A percentile compares a stretch with the other conserved stretches of the same genome.
phyloP scores from a whole-genome alignment of 2,888 invertebrate species.

The Polylopha cassiicola region DNA sequence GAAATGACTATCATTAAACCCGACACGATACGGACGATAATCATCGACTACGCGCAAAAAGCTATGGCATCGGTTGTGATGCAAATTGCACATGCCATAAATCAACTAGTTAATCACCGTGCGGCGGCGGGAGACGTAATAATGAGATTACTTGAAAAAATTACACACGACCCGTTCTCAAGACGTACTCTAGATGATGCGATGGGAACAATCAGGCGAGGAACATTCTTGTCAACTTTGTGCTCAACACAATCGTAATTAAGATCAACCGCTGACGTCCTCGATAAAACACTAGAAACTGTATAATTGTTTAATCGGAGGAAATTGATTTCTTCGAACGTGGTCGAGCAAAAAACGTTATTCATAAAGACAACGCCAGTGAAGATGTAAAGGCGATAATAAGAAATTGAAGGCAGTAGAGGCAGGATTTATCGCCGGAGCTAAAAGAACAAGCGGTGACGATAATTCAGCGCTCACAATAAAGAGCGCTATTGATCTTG shows the following conservation, averaged over 20 bases:
- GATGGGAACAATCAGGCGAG: conserved; percentile 45
- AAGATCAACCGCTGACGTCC: conserved; percentile 24
- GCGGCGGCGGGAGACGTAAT: conserved; percentile 58
- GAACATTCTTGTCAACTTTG: conserved; percentile 39
- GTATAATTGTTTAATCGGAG: conserved; percentile 10
- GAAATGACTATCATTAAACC: conserved; percentile 74
- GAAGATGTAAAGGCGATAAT: conserved; percentile 66
- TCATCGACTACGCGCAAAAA: conserved; percentile 70
- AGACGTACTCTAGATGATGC: conserved; percentile 34
- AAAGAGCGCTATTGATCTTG: conserved; percentile 73
- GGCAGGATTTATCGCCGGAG: conserved; percentile 58
- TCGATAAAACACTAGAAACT: conserved; percentile 24
- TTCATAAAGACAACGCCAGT: conserved; percentile 42
- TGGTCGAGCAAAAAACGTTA: conserved; percentile 43
- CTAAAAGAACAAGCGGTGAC: conserved; percentile 58
- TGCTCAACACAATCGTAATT: conserved; percentile 29
- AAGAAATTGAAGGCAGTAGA: conserved; percentile 56
- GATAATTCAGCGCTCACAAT: conserved; percentile 69
- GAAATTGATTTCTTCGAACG: conserved; percentile 22
- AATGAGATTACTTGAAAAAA: conserved; percentile 74
- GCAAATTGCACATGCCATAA: conserved; percentile 75
- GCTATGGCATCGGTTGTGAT: conserved; percentile 67
- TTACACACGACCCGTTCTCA: conserved; percentile 48
- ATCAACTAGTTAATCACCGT: conserved; percentile 73
- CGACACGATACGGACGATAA: conserved; percentile 76